Base-by-base conservation (phyloP, 2,888 invertebrate genomes). In the Drosophila cognata region DNA sequence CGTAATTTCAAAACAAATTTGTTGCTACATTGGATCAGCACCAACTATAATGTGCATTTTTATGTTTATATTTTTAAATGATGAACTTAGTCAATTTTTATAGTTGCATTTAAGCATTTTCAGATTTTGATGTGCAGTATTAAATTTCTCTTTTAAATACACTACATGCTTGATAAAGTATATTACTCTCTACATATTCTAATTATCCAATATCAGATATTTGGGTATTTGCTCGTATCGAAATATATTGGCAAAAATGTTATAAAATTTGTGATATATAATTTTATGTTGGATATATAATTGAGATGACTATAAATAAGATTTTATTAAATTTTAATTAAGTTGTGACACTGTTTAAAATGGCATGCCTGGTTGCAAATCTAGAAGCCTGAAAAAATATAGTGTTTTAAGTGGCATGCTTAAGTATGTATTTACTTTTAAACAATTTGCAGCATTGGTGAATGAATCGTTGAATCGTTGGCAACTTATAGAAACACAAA, bases 401-500 rank as follows among this genome's bases (percentile, higher is more conserved):
- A 55, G 36, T 33, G 21, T 18, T 10, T 21, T 16, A 25, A n/a
- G 25, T 28, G 25, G 25, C 25, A 28, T n/a, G 36, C 28, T 36
- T 36, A 36, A 11, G 11, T 28, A 8, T 18, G 13, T 35, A n/a
- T 38, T 13, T 25, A n/a, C 13, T 36, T 68, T 25, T 67, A 10
- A 48, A 11, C 46, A 63, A 57, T 50, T 43, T 29, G 41, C 35
- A 56, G 63, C 25, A 68, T 59, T 66, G 55, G 61, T 75, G 72
- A 87, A 74, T 80, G 87, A 76, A 71, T 51, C 33, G 4, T 33
- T 33, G 33, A 33, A 33, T 65, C 72, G 74, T 75, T 35, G 52
- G 66, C 71, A 70, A 70, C 76, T 88, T 89, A 67, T 88, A 85
- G 89, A 43, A 55, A 57, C 78, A 75, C 67, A 79, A 79, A 52